Conservation (phyloP, 2,888 invertebrate species). For the Scaptomyza cyrtandrae region DNA sequence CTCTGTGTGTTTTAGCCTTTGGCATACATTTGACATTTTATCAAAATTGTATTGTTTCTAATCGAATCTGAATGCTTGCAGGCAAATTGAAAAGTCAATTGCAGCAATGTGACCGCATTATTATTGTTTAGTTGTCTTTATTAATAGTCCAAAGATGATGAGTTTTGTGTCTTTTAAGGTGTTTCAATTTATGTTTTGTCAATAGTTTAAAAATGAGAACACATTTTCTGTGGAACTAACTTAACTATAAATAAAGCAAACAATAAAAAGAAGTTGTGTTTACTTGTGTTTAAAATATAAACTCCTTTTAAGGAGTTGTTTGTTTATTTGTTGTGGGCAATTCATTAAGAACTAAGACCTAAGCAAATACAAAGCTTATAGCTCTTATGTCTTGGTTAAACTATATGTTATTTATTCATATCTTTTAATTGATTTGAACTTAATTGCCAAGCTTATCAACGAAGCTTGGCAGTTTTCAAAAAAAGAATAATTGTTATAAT, state of each 20-base stretch:
- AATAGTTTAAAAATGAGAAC: too few relatives aligned
- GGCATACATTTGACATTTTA: conserved; percentile 9
- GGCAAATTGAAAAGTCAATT: conserved; percentile 35
- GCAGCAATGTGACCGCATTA: neutral
- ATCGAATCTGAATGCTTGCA: conserved; percentile 37
- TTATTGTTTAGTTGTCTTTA: neutral
- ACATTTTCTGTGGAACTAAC: too few relatives aligned
- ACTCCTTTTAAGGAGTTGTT: too few relatives aligned
- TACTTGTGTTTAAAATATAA: too few relatives aligned
- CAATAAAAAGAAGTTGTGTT: too few relatives aligned
- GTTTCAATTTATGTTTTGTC: too few relatives aligned
- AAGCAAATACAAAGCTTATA: too few relatives aligned
- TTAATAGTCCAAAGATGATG: neutral
- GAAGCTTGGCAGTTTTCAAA: conserved; percentile 16
- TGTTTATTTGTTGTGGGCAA: too few relatives aligned
- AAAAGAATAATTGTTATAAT: conserved; percentile 31
- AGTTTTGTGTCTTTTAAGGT: too few relatives aligned
- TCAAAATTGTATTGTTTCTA: conserved; percentile 35
- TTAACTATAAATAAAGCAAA: too few relatives aligned
- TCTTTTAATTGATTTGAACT: neutral
- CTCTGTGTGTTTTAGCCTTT: neutral
- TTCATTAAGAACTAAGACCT: too few relatives aligned
- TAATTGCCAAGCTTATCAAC: conserved; percentile 39
- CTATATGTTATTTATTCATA: neutral
- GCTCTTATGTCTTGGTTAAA: neutral